Percentiles rank a stretch among this genome's conserved stretches.
phyloP scores from a whole-genome alignment of 2,888 invertebrate species.

The Drosophila ochracea region DNA sequence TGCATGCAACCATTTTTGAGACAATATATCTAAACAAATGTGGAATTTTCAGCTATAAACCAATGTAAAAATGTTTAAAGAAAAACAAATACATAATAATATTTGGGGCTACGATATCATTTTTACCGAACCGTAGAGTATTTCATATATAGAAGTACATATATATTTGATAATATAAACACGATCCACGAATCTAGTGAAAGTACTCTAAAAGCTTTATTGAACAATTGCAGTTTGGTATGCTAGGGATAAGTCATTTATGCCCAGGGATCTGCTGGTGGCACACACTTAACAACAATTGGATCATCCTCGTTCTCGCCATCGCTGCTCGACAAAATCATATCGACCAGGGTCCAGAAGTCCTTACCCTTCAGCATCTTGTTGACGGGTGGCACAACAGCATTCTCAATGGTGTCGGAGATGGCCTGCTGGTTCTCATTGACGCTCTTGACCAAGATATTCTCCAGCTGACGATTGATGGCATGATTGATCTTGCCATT shows the following conservation, averaged over 20 bases:
- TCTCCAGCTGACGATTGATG: conserved; percentile 76
- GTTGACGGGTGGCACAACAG: conserved; percentile 75
- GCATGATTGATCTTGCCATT: conserved; percentile 64
- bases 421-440: conserved; percentile 74
- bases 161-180: background rate
- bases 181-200: conserved; percentile 1
- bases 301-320: conserved; percentile 77
- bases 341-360: conserved; percentile 76
- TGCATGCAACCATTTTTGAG: background rate
- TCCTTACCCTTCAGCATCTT: conserved; percentile 77
- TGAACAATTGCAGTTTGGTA: conserved; percentile 5
- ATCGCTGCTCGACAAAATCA: conserved; percentile 66
- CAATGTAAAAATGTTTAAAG: background rate
- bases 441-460: conserved; percentile 63
- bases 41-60: background rate
- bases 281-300: conserved; percentile 71
- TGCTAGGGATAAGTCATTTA: conserved; percentile 34
- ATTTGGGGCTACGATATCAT: background rate
- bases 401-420: conserved; percentile 75
- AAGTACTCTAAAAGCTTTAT: conserved; percentile 30
- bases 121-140: background rate
- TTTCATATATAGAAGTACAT: background rate
- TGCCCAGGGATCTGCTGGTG: conserved; percentile 82
- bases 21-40: background rate
- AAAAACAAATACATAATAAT: too few species aligned